Percentiles rank a stretch among this genome's conserved stretches.
These are phyloP conservation scores for Neogale vison DNA, from an alignment of 2,113 vertebrate species.

Conservation along the genomic window DNA sequence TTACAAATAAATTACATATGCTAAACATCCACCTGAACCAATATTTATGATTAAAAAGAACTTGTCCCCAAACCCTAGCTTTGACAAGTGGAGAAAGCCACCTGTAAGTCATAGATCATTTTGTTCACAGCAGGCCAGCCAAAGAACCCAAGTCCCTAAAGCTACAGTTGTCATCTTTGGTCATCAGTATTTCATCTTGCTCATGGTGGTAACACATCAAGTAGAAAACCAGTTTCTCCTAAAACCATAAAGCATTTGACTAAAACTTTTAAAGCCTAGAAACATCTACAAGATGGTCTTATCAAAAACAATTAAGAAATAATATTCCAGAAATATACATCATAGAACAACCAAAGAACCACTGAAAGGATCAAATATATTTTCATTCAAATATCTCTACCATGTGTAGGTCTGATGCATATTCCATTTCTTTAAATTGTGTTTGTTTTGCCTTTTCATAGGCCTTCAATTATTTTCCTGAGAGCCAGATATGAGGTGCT, in stretches of 20 bases:
- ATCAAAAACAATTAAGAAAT: slow-evolving; percentile 2
- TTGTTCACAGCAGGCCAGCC: not conserved
- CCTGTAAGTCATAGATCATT: not conserved
- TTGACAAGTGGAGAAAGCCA: not conserved
- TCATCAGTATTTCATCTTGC: not conserved
- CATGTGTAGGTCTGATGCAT: not conserved
- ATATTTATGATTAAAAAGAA: not conserved
- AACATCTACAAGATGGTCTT: not conserved
- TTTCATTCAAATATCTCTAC: not conserved
- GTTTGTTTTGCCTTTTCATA: not conserved
- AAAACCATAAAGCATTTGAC: not conserved
- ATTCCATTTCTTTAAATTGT: not conserved
- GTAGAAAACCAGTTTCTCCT: not conserved
- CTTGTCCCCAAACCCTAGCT: not conserved
- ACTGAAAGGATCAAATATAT: not conserved
- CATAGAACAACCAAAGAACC: not conserved
- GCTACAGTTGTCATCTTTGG: not conserved
- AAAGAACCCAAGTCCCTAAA: not conserved
- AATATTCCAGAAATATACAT: not conserved
- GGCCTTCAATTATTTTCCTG: not conserved
- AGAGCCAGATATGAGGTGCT: not conserved
- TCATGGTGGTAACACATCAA: not conserved
- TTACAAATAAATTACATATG: not conserved
- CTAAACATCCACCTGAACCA: not conserved
- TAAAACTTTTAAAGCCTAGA: not conserved